Evolutionary conservation across 2,797 vertebrate genomes (phyloP), one percentile per base, ranked within the genome.

Genomic region (Oryzias dopingdopingensis): DNA sequence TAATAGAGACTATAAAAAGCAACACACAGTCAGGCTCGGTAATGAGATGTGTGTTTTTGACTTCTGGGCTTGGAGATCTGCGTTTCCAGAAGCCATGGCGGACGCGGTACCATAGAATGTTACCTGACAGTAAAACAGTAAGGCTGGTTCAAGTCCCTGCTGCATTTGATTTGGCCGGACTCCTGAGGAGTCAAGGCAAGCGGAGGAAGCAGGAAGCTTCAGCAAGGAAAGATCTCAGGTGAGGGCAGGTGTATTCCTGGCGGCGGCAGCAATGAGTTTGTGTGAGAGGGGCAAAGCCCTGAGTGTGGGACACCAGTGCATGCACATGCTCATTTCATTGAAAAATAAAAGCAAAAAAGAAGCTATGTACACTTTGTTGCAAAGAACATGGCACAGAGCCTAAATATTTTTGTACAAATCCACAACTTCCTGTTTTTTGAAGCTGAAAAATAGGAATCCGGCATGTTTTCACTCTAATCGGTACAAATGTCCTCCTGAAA

Each of bases 271-370:
- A 26, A 20, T 53, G 53, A 42, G 52, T 2, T 24, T 46, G 65
- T 51, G 56, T 62, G 42, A 54, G 60, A 65, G 77, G 77, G 72
- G 67, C 79, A 56, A 70, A 67, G 84, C 86, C 86, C 86, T 87
- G 85, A 89, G 86, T 81, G 84, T 79, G 72, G 81, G 80, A 86
- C 80, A 48, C 84, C 72, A 75, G 75, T 72, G 72, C 86, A 89
- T 89, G 86, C 58, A 81, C 88, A 87, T 89, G 85, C 88, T 79
- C 59, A 80, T 82, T 70, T 77, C 70, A 79, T 64, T 41, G n/a
- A 48, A 37, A 42, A 56, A 57, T 23, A 56, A 32, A 24, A 40
- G 57, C 43, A 53, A 41, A 63, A 15, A 62, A 50, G 48, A 14
- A 47, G 3, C 67, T 56, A 56, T 29, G 20, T 57, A 76, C 71